Conservation (phyloP, 2,797 vertebrate genomes). For the Sebastes cheni region DNA sequence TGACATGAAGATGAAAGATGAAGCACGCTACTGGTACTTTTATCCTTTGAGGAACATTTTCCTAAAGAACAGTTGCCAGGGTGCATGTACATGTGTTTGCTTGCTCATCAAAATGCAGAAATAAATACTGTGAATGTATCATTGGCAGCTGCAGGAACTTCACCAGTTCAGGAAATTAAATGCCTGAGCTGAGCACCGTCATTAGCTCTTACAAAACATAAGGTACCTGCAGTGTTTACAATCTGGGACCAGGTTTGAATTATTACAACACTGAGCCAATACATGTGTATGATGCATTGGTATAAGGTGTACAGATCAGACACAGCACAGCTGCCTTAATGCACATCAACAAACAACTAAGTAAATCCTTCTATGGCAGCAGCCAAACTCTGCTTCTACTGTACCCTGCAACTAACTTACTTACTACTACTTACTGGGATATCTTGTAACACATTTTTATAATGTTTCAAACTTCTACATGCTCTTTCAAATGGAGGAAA, state of each 20-base stretch:
- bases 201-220: background rate
- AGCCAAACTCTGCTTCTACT: background rate
- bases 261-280: conserved; percentile 10
- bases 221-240: background rate
- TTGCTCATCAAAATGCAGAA: background rate
- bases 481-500: background rate
- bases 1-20: conserved; percentile 34
- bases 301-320: background rate
- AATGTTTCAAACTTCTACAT: background rate
- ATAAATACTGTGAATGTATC: background rate
- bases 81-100: background rate
- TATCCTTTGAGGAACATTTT: conserved; percentile 11
- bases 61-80: background rate
- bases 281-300: conserved; percentile 24
- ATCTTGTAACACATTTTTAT: background rate
- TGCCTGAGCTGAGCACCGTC: background rate
- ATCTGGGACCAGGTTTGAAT: conserved; percentile 3
- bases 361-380: background rate
- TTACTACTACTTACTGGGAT: background rate
- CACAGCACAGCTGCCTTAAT: background rate
- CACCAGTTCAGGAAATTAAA: background rate
- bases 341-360: background rate
- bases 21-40: background rate
- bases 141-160: background rate
- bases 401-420: background rate